Evolutionary conservation across 2,888 invertebrate genomes (phyloP).

Genomic region (Eupithecia insigniata): DNA sequence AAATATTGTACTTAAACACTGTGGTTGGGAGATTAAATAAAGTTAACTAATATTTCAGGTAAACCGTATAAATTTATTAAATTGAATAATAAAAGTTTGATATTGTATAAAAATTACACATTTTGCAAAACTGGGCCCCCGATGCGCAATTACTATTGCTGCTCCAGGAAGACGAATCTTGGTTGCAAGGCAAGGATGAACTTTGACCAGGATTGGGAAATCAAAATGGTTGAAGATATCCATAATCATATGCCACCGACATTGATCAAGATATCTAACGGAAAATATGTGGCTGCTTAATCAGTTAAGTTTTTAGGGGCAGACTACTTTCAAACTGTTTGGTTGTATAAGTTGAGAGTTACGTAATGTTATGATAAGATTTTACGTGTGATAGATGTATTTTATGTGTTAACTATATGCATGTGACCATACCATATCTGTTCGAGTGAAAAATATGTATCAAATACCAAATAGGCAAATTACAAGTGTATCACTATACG

Average conservation of each 20-base stretch:
- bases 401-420: no score
- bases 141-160: conserved; percentile 13
- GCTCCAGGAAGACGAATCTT: conserved; percentile 16
- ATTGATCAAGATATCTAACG: background rate
- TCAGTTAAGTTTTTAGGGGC: background rate
- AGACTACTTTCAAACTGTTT: background rate
- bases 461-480: background rate
- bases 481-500: background rate
- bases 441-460: no score
- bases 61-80: conserved; percentile 12
- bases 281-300: background rate
- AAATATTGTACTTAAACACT: background rate
- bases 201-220: conserved; percentile 10
- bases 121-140: conserved; percentile 26
- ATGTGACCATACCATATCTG: no score
- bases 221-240: conserved; percentile 10
- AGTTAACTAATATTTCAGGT: background rate
- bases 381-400: no score
- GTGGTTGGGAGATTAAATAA: background rate
- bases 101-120: conserved; percentile 34
- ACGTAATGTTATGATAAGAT: no score
- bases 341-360: background rate
- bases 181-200: conserved; percentile 22
- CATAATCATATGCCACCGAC: conserved; percentile 9
- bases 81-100: conserved; percentile 14